Conservation (phyloP, 2,113 vertebrate species). For the Opisthocomus hoazin region DNA sequence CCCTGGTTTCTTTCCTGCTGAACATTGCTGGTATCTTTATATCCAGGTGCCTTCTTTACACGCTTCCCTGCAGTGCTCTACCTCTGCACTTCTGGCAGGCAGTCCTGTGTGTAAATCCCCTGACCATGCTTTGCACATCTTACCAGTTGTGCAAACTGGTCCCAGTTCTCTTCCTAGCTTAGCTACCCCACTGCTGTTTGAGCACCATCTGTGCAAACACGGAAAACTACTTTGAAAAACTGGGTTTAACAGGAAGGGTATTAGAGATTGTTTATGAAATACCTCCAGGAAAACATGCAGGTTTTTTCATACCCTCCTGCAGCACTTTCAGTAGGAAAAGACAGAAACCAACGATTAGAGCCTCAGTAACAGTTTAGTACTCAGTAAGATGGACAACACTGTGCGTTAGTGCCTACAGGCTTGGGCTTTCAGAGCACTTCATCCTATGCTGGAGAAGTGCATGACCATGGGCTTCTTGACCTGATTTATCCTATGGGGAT, state of each 20-base stretch:
- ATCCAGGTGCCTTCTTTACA: not conserved
- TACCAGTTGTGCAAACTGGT: not conserved
- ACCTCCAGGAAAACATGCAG: not conserved
- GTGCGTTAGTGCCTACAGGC: not conserved
- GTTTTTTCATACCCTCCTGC: not conserved
- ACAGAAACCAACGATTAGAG: not conserved
- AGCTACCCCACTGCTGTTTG: not conserved
- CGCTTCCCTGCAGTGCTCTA: too few relatives aligned
- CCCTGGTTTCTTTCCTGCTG: not conserved
- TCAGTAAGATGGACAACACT: not conserved
- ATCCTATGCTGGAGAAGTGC: not conserved
- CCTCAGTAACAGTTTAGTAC: not conserved
- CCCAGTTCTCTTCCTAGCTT: not conserved
- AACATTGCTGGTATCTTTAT: not conserved
- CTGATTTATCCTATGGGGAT: not conserved
- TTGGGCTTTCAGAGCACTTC: not conserved
- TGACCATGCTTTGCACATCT: not conserved
- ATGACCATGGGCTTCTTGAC: not conserved
- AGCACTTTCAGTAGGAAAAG: not conserved
- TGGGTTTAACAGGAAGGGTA: not conserved
- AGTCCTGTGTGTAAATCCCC: not conserved
- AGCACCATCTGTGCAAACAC: not conserved
- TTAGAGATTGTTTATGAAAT: not conserved
- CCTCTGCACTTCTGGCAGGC: not conserved
- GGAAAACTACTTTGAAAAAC: not conserved